Base-by-base conservation (phyloP, 2,888 invertebrate species). In the Perizoma flavofasciatum region DNA sequence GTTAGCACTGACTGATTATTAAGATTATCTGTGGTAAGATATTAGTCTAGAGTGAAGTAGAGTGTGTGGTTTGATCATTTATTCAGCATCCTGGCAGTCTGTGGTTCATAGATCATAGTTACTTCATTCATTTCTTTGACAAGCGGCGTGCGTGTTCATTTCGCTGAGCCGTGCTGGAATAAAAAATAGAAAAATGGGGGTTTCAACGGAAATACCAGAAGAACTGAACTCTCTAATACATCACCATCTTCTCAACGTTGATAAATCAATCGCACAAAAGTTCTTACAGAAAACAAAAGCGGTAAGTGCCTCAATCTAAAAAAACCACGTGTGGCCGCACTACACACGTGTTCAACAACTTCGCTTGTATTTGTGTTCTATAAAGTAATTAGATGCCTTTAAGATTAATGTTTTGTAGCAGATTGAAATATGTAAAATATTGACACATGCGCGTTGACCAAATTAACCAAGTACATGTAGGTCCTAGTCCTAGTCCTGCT, bases 201-300 rank as follows among this genome's bases (percentile, higher is more conserved):
- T 78, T 65, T 66, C 78, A 55, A 59, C 78, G 37, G 82, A 85
- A 70, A 66, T 85, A 66, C 75, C 76, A 52, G 70, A 77, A 34
- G 83, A 88, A 72, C 70, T 78, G 85, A 71, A 94, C 66, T 82
- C 95, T 5, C 79, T 96, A 57, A 92, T 96, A 60, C 93, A 94
- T 67, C 94, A 96, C 67, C 95, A 93, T 90, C 83, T 97, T 59
- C 80, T 88, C 60, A 93, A 92, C 68, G 92, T 93, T 67, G 95
- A 96, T 75, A 94, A 94, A 79, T 88, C 93, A 5, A 75, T 96
- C 37, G 96, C 96, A 0, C 92, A 94, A 73, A 92, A 94, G 51
- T 96, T 95, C 78, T 93, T 95, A 74, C 93, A 94, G 74, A 96
- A 95, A 87, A 93, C 94, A 0, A 96, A 96, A 81, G 94, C 95